Evolutionary conservation across 37 sponge, comb jelly and placozoan genomes (phyloP), one percentile per base, ranked within the genome.

Genomic region (Chondrilla cf. caribensis): DNA sequence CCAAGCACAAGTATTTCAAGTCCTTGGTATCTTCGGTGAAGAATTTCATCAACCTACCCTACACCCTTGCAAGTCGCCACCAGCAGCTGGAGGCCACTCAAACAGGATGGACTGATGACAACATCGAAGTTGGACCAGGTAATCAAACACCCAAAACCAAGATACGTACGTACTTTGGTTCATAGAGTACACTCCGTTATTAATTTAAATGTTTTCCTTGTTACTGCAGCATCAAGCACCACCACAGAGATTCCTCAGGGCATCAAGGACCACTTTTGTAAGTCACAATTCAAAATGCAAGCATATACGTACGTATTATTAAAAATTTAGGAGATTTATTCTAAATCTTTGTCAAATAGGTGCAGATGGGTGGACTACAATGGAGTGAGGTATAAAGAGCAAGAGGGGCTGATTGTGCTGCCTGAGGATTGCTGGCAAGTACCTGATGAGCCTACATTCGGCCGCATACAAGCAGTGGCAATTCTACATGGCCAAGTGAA

Each of bases 91-190:
- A 31, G 39, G 21, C 31, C 37, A 62, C 64, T 62, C 31, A 70
- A 35, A 70, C 19, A 18, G 40, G 64, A 9, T 29, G 29, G 29
- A 15, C 7, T 62, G 64, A 62, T 62, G 64, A n/a, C 25, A 28
- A 62, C 64, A 62, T 62, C 6, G 64, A 28, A 62, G 64, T 62
- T 62, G 64, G 64, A 15, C 64, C 64, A 62, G 64, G 64, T 62
- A 62, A 47, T 6, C 51, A 47, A 47, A 11, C 6, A 11, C 51
- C 51, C 11, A 47, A 11, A 47, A 11, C 51, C 51, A 14, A 47
- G 9, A 11, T 47, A 47, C 11, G 51, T 47, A 47, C 51, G 51
- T 47, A 47, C 51, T 47, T 47, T 47, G 51, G n/a, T n/a, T n/a
- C n/a, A n/a, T n/a, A n/a, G n/a, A n/a, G n/a, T n/a, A n/a, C 51